Evolutionary conservation across 2,888 invertebrate genomes (phyloP).

Genomic region (Nomada hirtipes): DNA sequence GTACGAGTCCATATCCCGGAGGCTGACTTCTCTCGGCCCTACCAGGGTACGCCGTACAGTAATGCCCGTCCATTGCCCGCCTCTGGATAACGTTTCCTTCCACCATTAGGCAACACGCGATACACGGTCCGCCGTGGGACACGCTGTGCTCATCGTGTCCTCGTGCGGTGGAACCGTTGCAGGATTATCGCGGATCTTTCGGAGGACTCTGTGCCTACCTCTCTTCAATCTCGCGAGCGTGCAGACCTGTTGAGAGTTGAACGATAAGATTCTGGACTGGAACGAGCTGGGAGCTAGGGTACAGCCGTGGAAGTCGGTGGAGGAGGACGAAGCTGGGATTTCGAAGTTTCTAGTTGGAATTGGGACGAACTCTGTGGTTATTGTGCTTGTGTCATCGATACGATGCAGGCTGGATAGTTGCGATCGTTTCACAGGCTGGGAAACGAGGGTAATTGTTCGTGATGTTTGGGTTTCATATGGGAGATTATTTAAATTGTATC

Average conservation of each 20-base stretch:
- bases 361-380: no score
- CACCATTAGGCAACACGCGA: slow-evolving; percentile 68
- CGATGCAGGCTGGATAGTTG: no score
- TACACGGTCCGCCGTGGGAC: slow-evolving; percentile 43
- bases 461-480: no score
- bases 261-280: neutral
- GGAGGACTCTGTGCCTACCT: neutral
- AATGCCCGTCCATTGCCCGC: slow-evolving; percentile 67
- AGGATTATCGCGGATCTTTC: slow-evolving; percentile 55
- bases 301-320: neutral
- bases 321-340: no score
- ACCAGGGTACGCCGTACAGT: slow-evolving; percentile 71
- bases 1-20: slow-evolving; percentile 74
- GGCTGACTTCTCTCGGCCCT: slow-evolving; percentile 77
- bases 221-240: neutral
- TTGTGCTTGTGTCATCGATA: no score
- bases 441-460: no score
- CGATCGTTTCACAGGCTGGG: no score
- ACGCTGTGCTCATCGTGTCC: slow-evolving; percentile 39
- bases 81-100: slow-evolving; percentile 74
- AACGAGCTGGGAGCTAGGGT: neutral
- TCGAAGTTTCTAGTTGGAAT: no score
- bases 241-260: neutral
- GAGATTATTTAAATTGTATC: no score
- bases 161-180: slow-evolving; percentile 37